These are phyloP conservation scores for Scaptomyza flava DNA, from an alignment of 2,888 invertebrate genomes.

Conservation along the genomic window DNA sequence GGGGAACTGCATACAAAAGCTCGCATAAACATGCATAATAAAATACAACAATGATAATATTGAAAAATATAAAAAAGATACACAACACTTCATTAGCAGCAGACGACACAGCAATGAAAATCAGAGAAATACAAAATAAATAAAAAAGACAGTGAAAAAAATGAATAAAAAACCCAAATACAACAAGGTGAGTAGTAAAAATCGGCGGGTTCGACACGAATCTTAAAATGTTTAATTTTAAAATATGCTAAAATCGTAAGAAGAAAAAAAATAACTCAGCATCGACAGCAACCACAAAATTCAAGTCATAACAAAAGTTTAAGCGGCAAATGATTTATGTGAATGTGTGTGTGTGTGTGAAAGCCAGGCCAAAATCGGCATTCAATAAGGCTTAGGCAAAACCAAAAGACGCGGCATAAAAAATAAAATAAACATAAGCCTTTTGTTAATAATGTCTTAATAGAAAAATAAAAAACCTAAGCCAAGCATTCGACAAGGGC, in stretches of 20 bases:
- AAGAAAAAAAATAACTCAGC: conserved; percentile 39
- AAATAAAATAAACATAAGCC: conserved; percentile 8
- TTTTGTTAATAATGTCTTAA: conserved; percentile 74
- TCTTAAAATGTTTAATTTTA: conserved; percentile 57
- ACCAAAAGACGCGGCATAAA: conserved; percentile 21
- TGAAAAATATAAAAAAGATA: conserved; percentile 23
- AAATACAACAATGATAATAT: conserved; percentile 24
- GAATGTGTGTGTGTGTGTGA: conserved; percentile 14
- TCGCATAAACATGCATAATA: conserved; percentile 65
- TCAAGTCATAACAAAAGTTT: conserved; percentile 51
- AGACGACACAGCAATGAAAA: conserved; percentile 42
- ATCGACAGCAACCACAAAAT: conserved; percentile 13
- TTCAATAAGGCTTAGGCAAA: conserved; percentile 22
- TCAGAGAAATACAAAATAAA: not conserved
- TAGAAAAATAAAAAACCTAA: conserved; percentile 49
- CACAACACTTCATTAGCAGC: conserved; percentile 70
- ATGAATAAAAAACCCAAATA: conserved; percentile 29
- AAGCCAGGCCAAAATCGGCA: conserved; percentile 13
- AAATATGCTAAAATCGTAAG: conserved; percentile 74
- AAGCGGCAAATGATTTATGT: conserved; percentile 66
- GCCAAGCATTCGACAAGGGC: conserved; percentile 47
- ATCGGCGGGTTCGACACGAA: conserved; percentile 73
- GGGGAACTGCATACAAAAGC: conserved; percentile 33
- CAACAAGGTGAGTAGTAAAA: conserved; percentile 62
- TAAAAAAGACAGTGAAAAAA: conserved; percentile 9